Evolutionary conservation across 1,140 invertebrate species (phyloP).

Genomic region (Cydia splendana): DNA sequence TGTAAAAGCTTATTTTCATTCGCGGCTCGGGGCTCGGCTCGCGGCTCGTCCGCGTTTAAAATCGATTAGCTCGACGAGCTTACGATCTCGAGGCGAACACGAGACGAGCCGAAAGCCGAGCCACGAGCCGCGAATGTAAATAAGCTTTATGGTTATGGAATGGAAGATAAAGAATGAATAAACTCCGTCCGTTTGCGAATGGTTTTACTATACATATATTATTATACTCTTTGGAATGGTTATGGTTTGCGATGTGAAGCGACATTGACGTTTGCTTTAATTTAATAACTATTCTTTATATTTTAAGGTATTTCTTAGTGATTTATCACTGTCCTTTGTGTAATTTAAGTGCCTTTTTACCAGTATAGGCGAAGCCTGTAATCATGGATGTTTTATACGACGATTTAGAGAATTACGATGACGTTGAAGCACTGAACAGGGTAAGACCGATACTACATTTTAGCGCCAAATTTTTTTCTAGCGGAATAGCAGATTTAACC

Average conservation of each 20-base stretch:
- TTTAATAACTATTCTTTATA: neutral
- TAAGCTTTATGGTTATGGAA: neutral
- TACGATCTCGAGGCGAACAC: too few relatives aligned
- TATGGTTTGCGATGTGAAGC: neutral
- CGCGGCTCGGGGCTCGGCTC: too few relatives aligned
- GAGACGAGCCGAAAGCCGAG: too few relatives aligned
- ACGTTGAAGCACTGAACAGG: constrained; percentile 52
- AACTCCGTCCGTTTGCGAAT: too few relatives aligned
- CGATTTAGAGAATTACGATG: constrained; percentile 66
- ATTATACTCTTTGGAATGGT: too few relatives aligned
- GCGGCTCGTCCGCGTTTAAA: too few relatives aligned
- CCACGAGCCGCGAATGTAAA: too few relatives aligned
- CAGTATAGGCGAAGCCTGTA: neutral
- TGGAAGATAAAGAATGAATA: constrained; percentile 8
- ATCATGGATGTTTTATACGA: constrained; percentile 62
- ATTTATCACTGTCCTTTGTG: neutral
- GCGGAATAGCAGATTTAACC: neutral
- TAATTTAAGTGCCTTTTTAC: neutral
- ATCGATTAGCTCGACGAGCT: too few relatives aligned
- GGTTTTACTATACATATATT: too few relatives aligned
- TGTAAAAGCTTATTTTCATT: too few relatives aligned
- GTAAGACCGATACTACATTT: constrained; percentile 50
- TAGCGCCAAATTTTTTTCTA: constrained; percentile 63
- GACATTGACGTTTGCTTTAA: neutral
- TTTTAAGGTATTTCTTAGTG: neutral